Percentiles rank a stretch among this genome's conserved stretches.
phyloP scores from a whole-genome alignment of 2,888 invertebrate genomes.

The Lepidochrysops patricia region DNA sequence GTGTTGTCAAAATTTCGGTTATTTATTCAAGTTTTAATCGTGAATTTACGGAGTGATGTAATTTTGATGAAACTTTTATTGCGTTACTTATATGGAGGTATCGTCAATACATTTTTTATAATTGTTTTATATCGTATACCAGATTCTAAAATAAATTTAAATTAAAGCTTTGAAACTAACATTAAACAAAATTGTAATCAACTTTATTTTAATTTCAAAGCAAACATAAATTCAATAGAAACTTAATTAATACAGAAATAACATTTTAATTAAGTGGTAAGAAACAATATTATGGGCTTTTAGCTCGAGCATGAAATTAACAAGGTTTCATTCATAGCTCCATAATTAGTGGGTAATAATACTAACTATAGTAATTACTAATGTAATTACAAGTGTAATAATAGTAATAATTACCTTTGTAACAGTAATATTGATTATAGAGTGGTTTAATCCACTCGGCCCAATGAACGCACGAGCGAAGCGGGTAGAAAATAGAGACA shows the following conservation, averaged over 20 bases:
- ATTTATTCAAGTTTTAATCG: conserved; percentile 8
- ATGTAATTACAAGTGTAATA: not conserved
- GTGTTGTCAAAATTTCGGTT: conserved; percentile 13
- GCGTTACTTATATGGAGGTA: not conserved
- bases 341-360: not conserved
- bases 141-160: too few species aligned
- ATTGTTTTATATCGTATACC: too few species aligned
- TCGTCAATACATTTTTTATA: too few species aligned
- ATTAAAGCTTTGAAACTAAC: too few species aligned
- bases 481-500: too few species aligned
- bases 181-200: too few species aligned
- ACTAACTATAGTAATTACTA: conserved; percentile 3
- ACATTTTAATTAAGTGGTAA: not conserved
- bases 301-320: not conserved
- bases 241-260: not conserved
- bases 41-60: not conserved
- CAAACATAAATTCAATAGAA: not conserved
- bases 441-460: too few species aligned
- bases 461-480: too few species aligned
- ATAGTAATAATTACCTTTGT: not conserved
- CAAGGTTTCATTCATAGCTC: not conserved
- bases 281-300: too few species aligned
- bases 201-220: not conserved
- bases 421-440: not conserved
- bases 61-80: conserved; percentile 2